phyloP scores from a whole-genome alignment of 37 sponge, comb jelly and placozoan genomes.

The Corticium candelabrum region DNA sequence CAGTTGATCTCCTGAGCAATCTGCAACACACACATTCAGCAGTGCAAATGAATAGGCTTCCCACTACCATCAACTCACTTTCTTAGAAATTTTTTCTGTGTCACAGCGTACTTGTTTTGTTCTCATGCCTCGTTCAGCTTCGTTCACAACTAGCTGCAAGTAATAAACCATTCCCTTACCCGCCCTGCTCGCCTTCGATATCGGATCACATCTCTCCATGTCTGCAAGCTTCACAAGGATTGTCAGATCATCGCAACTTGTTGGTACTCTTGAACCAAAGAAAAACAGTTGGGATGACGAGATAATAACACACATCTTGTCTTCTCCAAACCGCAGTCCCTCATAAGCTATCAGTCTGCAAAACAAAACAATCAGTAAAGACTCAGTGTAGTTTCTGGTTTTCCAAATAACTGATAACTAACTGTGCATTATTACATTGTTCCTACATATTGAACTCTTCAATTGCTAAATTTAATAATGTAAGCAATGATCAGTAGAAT shows the following conservation, averaged over 20 bases:
- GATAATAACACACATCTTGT: conserved; percentile 37
- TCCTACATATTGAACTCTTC: too few species aligned
- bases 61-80: neutral
- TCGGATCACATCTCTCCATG: conserved; percentile 25
- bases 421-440: too few species aligned
- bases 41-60: neutral
- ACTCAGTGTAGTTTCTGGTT: too few species aligned
- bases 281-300: conserved; percentile 64
- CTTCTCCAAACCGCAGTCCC: conserved; percentile 21
- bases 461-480: too few species aligned
- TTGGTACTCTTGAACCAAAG: conserved; percentile 45
- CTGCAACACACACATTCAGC: conserved; percentile 19
- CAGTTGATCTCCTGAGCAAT: conserved; percentile 70
- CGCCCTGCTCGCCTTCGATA: conserved; percentile 41
- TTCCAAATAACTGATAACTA: too few species aligned
- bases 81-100: neutral
- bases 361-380: neutral
- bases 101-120: neutral
- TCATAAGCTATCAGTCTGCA: conserved; percentile 66
- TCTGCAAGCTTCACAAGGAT: conserved; percentile 31
- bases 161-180: neutral
- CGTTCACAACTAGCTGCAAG: neutral
- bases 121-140: conserved; percentile 1
- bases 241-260: conserved; percentile 17
- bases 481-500: too few species aligned